These are phyloP conservation scores for Hypotaenidia philippensis DNA, from an alignment of 2,797 vertebrate species.

Conservation along the genomic window DNA sequence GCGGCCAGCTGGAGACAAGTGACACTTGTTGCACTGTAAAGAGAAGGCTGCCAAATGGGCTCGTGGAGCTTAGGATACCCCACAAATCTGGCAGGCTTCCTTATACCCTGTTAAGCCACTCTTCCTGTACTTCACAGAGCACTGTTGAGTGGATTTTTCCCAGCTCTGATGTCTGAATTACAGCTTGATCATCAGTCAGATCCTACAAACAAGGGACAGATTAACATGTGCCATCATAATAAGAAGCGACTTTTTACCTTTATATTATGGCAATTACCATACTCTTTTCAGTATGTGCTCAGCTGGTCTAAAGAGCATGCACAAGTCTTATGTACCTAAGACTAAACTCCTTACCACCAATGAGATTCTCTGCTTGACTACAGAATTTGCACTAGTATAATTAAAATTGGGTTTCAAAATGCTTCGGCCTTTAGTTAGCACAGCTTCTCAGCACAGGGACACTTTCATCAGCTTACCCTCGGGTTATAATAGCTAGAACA, in stretches of 20 bases:
- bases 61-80: background rate
- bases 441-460: background rate
- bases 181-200: background rate
- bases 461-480: background rate
- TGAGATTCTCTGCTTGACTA: background rate
- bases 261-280: background rate
- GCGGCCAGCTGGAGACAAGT: background rate
- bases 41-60: background rate
- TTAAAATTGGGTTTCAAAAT: slow-evolving; percentile 2
- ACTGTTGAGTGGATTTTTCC: background rate
- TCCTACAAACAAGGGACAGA: background rate
- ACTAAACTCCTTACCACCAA: background rate
- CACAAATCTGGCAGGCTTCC: background rate
- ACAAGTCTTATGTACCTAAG: background rate
- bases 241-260: background rate
- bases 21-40: slow-evolving; percentile 3
- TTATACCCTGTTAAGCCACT: background rate
- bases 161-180: background rate
- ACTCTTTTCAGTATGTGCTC: background rate
- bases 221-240: background rate
- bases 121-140: background rate
- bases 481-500: background rate
- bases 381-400: background rate
- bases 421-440: background rate
- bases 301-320: background rate